Base-by-base conservation (phyloP, 1,140 invertebrate species). In the Metopolophium dirhodum region DNA sequence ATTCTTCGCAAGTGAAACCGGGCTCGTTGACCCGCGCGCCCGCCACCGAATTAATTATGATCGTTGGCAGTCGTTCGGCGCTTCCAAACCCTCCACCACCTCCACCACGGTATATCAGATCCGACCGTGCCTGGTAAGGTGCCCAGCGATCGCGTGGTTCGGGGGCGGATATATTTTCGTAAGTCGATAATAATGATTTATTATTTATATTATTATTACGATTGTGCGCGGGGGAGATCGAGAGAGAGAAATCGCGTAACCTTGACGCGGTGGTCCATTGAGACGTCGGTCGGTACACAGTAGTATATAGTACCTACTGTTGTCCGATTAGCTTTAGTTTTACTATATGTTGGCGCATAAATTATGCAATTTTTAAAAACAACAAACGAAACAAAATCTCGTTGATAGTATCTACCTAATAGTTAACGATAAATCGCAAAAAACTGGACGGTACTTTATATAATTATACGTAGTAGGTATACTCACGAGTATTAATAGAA, bases 111-210 rank as follows among this genome's bases (percentile, higher is more conserved):
- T 20, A 35, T 85, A 35, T 85, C 37, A 35, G 23, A 23, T 85
- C 8, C 9, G 37, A 37, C 8, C 22, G 22, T 20, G 45, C 6
- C 26, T 88, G 47, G 41, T 86, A 23, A 9, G 30, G n/a, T 35
- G 49, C 20, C 30, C 61, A 68, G 30, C 22, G 61, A n/a, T 2
- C 41, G 49, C 37, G 86, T n/a, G 41, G n/a, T 88, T 88, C 18
- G 49, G 86, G 86, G 47, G 47, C 49, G 47, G 86, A 88, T 51
- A 35, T 88, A 88, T 35, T 88, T 88, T 88, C 7, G 49, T 88
- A 54, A 45, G 26, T n/a, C 30, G 22, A 51, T n/a, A n/a, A n/a
- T n/a, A n/a, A n/a, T n/a, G n/a, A n/a, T n/a, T 68, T 68, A n/a
- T 68, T 68, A 14, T 68, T 68, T n/a, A 68, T 68, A 68, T 68